Percentiles rank a stretch among this genome's conserved stretches.
phyloP scores from a whole-genome alignment of 2,888 invertebrate species.

The Nasonovia ribisnigri region DNA sequence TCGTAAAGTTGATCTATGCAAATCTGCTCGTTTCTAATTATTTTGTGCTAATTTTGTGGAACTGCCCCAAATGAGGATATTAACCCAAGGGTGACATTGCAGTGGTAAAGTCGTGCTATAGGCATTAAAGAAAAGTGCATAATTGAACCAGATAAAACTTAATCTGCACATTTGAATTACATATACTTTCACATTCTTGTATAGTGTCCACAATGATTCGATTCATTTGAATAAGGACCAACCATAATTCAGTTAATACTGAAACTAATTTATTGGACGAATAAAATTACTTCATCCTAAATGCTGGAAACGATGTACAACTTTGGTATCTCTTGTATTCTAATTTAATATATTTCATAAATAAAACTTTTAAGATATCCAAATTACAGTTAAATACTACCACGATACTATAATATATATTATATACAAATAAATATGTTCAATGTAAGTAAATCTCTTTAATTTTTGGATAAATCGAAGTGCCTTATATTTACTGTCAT shows the following conservation, averaged over 20 bases:
- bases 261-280: neutral
- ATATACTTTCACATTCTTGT: neutral
- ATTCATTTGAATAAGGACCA: slow-evolving; percentile 21
- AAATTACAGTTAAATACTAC: neutral
- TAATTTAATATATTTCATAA: neutral
- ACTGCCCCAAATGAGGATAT: neutral
- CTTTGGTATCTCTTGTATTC: neutral
- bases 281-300: neutral
- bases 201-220: neutral
- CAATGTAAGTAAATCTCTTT: neutral
- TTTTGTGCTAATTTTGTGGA: neutral
- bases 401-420: neutral
- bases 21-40: neutral
- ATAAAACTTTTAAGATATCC: neutral
- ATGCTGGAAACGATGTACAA: neutral
- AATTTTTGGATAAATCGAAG: neutral
- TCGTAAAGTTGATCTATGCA: neutral
- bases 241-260: neutral
- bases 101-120: neutral
- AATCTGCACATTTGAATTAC: slow-evolving; percentile 21
- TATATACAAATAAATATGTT: neutral
- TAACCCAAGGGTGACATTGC: neutral
- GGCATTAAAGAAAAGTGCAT: slow-evolving; percentile 6
- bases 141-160: slow-evolving; percentile 19
- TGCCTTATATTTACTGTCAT: neutral